A percentile compares a stretch with the other conserved stretches of the same genome.
phyloP scores from a whole-genome alignment of 1,140 invertebrate genomes.

The Bilobella aurantiaca region DNA sequence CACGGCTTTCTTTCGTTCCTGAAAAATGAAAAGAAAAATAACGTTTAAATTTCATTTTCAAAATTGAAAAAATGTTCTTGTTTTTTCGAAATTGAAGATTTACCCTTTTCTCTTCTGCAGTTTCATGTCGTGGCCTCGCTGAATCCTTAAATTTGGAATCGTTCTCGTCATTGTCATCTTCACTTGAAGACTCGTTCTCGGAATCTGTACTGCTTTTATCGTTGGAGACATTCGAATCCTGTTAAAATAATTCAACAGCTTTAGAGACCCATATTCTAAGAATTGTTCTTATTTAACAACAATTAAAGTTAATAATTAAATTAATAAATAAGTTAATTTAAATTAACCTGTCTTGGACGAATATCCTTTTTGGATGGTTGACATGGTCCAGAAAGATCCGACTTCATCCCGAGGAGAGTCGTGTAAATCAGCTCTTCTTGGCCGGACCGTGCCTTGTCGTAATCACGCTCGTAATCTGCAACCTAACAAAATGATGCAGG shows the following conservation, averaged over 20 bases:
- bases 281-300: too few species aligned
- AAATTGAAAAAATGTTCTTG: conserved; percentile 15
- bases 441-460: conserved; percentile 63
- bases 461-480: conserved; percentile 80
- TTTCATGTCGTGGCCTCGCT: conserved; percentile 72
- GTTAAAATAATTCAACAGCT: too few species aligned
- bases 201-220: too few species aligned
- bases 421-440: conserved; percentile 65
- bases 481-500: conserved; percentile 49
- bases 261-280: too few species aligned
- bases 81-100: conserved; percentile 6
- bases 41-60: conserved; percentile 25
- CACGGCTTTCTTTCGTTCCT: conserved; percentile 68
- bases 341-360: background rate
- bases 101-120: conserved; percentile 70
- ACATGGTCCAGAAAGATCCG: conserved; percentile 56
- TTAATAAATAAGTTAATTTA: too few species aligned
- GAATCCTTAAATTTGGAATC: conserved; percentile 55
- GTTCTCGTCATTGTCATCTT: conserved; percentile 35
- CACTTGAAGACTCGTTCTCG: conserved; percentile 39
- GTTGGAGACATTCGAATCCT: too few species aligned
- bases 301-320: too few species aligned
- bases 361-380: conserved; percentile 28
- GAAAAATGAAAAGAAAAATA: too few species aligned
- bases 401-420: conserved; percentile 70